Conservation (phyloP, 2,888 invertebrate genomes). For the Neria commutata region DNA sequence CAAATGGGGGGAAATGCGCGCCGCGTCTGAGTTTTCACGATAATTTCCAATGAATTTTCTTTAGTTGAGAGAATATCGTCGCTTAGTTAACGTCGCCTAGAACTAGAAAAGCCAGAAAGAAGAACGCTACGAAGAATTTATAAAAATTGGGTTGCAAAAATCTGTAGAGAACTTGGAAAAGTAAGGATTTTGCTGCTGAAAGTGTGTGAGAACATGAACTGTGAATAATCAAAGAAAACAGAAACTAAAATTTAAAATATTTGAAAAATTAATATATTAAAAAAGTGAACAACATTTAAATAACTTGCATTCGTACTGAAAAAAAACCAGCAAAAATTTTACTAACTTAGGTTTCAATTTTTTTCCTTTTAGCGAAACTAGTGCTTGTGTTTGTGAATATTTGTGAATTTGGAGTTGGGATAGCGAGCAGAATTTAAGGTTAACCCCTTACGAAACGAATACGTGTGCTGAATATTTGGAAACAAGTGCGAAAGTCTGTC, state of each 20-base stretch:
- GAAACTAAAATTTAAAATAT: constrained; percentile 1
- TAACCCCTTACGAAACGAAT: constrained; percentile 39
- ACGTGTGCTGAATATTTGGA: constrained; percentile 18
- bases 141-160: constrained; percentile 18
- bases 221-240: constrained; percentile 7
- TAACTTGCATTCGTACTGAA: constrained; percentile 30
- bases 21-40: constrained; percentile 43
- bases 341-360: constrained; percentile 19
- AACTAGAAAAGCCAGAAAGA: constrained; percentile 33
- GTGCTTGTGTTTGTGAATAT: constrained; percentile 36
- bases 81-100: constrained; percentile 61
- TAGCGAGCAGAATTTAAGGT: constrained; percentile 27
- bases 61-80: constrained; percentile 63
- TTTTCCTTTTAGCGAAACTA: constrained; percentile 27
- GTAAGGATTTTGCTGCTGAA: no score
- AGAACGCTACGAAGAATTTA: neutral
- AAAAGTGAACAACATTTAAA: constrained; percentile 23
- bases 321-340: constrained; percentile 29
- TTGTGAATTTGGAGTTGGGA: constrained; percentile 36
- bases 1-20: constrained; percentile 6
- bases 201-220: no score
- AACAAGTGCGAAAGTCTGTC: constrained; percentile 4
- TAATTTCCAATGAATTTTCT: constrained; percentile 56
- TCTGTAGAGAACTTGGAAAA: constrained; percentile 14
- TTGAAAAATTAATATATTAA: constrained; percentile 1